A percentile compares a stretch with the other conserved stretches of the same genome.
phyloP scores from a whole-genome alignment of 2,888 invertebrate species.

The Platycnemis pennipes region DNA sequence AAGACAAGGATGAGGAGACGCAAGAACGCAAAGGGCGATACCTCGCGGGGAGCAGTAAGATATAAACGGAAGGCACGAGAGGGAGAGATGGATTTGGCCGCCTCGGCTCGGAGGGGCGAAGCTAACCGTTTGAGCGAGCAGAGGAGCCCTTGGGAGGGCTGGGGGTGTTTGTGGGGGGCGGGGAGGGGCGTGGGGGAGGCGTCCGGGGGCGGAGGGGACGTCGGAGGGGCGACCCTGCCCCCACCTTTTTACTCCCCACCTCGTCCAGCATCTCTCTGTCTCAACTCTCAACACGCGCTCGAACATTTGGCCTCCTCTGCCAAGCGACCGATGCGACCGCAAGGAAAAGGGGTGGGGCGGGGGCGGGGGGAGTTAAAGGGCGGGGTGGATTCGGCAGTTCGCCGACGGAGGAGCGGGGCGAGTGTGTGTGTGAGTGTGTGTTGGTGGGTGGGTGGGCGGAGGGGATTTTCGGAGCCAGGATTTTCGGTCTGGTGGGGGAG shows the following conservation, averaged over 20 bases:
- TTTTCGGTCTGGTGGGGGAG: not conserved
- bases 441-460: too few relatives aligned
- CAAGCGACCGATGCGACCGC: not conserved
- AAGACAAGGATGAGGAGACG: too few relatives aligned
- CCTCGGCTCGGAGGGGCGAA: not conserved
- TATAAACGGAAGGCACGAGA: not conserved
- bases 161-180: not conserved
- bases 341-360: not conserved
- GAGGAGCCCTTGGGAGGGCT: not conserved
- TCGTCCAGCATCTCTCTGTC: not conserved
- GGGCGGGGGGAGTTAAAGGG: not conserved
- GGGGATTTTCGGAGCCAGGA: too few relatives aligned
- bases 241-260: not conserved
- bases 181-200: not conserved
- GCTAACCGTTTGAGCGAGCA: conserved; percentile 29
- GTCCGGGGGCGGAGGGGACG: not conserved
- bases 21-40: too few relatives aligned
- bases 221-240: not conserved
- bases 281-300: not conserved
- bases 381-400: not conserved
- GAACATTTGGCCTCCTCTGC: conserved; percentile 35
- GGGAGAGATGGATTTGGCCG: conserved; percentile 1
- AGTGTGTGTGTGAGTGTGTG: not conserved
- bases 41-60: not conserved
- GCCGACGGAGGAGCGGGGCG: not conserved